A percentile compares a stretch with the other conserved stretches of the same genome.
Evolutionary conservation across 1,140 invertebrate species (phyloP).

Genomic region (Saccostrea cuccullata): DNA sequence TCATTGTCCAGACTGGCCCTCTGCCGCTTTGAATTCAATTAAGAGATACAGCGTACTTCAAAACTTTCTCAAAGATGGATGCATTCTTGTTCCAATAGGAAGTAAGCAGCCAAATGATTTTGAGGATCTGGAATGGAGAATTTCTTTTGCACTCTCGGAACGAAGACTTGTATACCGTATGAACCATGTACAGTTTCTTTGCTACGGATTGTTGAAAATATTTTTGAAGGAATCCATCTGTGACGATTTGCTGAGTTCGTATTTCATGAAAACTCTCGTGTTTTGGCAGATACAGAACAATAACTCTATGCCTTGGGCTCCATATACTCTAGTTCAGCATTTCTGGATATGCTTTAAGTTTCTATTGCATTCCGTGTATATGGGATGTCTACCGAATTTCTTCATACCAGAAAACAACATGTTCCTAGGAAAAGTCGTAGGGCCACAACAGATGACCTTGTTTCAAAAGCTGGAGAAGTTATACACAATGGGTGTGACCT

Average conservation of each 20-base stretch:
- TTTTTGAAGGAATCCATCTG: slow-evolving; percentile 11
- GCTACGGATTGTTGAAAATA: slow-evolving; percentile 40
- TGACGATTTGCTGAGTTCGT: slow-evolving; percentile 36
- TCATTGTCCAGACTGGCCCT: background rate
- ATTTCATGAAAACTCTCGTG: slow-evolving; percentile 42
- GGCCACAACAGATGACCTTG: background rate
- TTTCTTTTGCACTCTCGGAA: slow-evolving; percentile 41
- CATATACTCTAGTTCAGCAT: background rate
- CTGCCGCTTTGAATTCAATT: background rate
- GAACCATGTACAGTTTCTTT: slow-evolving; percentile 29
- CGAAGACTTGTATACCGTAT: slow-evolving; percentile 26
- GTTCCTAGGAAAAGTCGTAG: background rate
- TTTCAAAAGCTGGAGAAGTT: background rate
- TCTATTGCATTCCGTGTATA: background rate
- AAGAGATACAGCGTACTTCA: background rate
- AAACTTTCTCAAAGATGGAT: slow-evolving; percentile 25
- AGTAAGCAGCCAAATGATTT: background rate
- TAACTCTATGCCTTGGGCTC: background rate
- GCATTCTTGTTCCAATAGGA: slow-evolving; percentile 31
- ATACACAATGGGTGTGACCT: background rate
- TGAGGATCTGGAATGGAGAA: slow-evolving; percentile 26
- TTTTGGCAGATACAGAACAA: background rate
- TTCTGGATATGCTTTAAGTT: slow-evolving; percentile 38
- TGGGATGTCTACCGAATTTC: slow-evolving; percentile 7
- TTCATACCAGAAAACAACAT: slow-evolving; percentile 46